Evolutionary conservation across 2,888 invertebrate species (phyloP).

Genomic region (Spialia ferax): DNA sequence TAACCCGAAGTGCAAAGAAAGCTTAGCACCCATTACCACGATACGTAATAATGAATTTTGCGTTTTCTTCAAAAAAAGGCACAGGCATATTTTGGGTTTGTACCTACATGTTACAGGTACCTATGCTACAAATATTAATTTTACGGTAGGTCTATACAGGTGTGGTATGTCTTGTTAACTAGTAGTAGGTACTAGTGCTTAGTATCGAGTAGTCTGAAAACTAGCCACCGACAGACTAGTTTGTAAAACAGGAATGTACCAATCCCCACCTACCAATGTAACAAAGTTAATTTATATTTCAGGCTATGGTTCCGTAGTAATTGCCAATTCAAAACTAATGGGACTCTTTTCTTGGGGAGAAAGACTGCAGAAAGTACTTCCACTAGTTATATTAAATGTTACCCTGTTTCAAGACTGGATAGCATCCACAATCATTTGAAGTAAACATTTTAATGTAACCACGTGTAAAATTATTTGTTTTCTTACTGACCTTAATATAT

Average conservation of each 20-base stretch:
- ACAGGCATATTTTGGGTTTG: not conserved
- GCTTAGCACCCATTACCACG: not conserved
- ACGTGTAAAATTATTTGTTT: not conserved
- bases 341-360: constrained; percentile 73
- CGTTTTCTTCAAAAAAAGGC: not conserved
- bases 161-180: no score
- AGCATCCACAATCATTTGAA: not conserved
- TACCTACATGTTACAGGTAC: not conserved
- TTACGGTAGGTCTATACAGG: no score
- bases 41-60: constrained; percentile 8
- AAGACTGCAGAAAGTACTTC: constrained; percentile 52
- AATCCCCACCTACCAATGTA: no score
- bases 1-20: not conserved
- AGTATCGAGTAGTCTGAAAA: no score
- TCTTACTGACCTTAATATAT: no score
- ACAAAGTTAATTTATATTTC: constrained; percentile 48
- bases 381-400: constrained; percentile 60
- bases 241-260: no score
- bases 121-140: no score
- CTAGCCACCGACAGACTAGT: no score
- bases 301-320: constrained; percentile 65
- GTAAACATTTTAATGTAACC: not conserved
- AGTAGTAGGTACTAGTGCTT: no score
- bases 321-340: constrained; percentile 51
- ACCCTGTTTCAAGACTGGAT: constrained; percentile 55